phyloP scores from a whole-genome alignment of 1,140 invertebrate genomes.

The Bombus breviceps region DNA sequence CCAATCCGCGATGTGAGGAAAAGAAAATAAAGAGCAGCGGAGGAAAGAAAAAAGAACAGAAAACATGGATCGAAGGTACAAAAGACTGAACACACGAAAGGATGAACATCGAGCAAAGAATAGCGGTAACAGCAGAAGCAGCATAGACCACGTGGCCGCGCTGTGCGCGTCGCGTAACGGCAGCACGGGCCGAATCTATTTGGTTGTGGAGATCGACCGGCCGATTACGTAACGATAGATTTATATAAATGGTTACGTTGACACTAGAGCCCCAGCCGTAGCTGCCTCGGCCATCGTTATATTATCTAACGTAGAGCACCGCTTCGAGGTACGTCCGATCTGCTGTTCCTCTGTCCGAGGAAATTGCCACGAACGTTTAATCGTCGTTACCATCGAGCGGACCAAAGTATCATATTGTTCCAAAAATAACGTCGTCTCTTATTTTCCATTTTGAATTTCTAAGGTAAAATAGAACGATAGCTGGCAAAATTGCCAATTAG shows the following conservation, averaged over 20 bases:
- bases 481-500: too few relatives aligned
- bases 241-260: conserved; percentile 84
- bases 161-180: conserved; percentile 36
- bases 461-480: background rate
- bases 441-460: background rate
- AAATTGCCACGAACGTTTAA: background rate
- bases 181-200: conserved; percentile 73
- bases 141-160: conserved; percentile 29
- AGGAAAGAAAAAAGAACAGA: background rate
- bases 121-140: conserved; percentile 7
- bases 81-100: background rate
- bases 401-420: background rate
- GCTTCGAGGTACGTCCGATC: conserved; percentile 29
- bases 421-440: background rate
- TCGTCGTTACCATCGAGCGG: background rate
- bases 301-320: conserved; percentile 79
- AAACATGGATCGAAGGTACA: too few relatives aligned
- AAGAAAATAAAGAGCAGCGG: background rate
- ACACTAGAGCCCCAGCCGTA: conserved; percentile 77
- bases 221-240: conserved; percentile 81
- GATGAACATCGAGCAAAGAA: background rate
- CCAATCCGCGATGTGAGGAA: background rate
- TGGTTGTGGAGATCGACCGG: conserved; percentile 67
- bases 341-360: background rate
- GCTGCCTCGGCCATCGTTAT: conserved; percentile 74